These are phyloP conservation scores for Petrocephalus schoutedeni DNA, from an alignment of 2,797 vertebrate species.

Conservation along the genomic window DNA sequence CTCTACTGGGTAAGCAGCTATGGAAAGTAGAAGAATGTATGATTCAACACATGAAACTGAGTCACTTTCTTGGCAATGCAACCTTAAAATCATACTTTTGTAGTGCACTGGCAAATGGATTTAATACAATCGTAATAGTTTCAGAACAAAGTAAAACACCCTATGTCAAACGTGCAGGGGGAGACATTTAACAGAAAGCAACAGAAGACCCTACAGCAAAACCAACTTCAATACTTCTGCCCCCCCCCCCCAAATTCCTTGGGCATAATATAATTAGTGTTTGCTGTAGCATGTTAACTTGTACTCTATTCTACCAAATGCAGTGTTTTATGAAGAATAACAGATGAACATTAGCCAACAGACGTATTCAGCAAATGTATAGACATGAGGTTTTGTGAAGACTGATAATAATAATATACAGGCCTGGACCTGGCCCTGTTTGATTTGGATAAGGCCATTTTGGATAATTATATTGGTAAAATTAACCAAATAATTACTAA, in stretches of 20 bases:
- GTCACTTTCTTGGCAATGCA: constrained; percentile 7
- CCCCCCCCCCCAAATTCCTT: not conserved
- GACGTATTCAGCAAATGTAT: not conserved
- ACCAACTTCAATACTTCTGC: not conserved
- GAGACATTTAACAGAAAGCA: constrained; percentile 2
- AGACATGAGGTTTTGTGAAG: not conserved
- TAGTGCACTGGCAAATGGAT: not conserved
- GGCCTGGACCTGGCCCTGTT: not conserved
- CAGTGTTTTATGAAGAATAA: not conserved
- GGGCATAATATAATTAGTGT: constrained; percentile 9
- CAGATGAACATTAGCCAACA: not conserved
- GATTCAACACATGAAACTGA: not conserved
- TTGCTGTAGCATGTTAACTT: constrained; percentile 6
- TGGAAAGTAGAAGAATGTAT: constrained; percentile 11
- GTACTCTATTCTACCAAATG: not conserved
- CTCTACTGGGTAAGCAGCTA: not conserved
- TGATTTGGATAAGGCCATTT: not conserved
- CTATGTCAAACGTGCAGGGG: not conserved
- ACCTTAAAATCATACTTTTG: constrained; percentile 7
- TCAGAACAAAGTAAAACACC: constrained; percentile 7
- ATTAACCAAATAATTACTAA: not conserved
- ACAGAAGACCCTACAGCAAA: not conserved
- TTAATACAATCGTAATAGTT: not conserved
- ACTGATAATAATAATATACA: not conserved
- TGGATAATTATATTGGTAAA: not conserved